phyloP scores from a whole-genome alignment of 2,797 vertebrate genomes.

The Chelidonichthys spinosus region DNA sequence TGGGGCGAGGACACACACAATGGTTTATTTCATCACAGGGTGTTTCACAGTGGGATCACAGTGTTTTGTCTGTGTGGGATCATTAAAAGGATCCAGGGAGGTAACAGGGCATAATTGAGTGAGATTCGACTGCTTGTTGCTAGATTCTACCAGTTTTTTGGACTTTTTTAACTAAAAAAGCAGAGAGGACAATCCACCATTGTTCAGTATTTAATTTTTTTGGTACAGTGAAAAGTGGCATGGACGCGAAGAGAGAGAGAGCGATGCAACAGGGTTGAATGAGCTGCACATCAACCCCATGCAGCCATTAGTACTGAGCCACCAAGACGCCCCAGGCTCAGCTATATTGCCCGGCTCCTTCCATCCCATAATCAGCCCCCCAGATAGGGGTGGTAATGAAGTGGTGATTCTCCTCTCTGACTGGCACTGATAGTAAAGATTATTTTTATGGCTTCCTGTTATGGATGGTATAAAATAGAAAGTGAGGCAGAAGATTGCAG shows the following conservation, averaged over 20 bases:
- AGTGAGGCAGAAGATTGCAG: constrained; percentile 44
- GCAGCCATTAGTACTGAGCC: constrained; percentile 58
- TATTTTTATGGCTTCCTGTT: constrained; percentile 72
- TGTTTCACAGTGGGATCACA: constrained; percentile 69
- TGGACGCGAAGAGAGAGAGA: constrained; percentile 20
- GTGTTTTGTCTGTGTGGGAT: constrained; percentile 68
- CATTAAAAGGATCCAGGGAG: constrained; percentile 73
- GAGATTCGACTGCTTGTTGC: constrained; percentile 40
- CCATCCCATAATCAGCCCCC: constrained; percentile 72
- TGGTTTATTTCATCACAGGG: constrained; percentile 78
- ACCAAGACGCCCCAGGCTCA: constrained; percentile 59
- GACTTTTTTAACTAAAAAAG: constrained; percentile 41
- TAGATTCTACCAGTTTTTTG: constrained; percentile 28
- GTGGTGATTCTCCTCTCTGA: constrained; percentile 63
- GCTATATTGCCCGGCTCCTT: constrained; percentile 48
- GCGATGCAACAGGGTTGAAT: constrained; percentile 46
- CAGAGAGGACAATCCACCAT: constrained; percentile 25
- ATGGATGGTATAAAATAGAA: constrained; percentile 61
- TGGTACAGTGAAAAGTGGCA: constrained; percentile 26
- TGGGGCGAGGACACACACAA: constrained; percentile 77
- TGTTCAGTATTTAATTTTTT: constrained; percentile 28
- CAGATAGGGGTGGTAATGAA: constrained; percentile 73
- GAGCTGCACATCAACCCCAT: constrained; percentile 54
- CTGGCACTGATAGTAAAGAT: constrained; percentile 70
- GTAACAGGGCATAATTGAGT: constrained; percentile 56